Evolutionary conservation across 2,113 vertebrate genomes (phyloP).

Genomic region (Hemichromis elongatus): DNA sequence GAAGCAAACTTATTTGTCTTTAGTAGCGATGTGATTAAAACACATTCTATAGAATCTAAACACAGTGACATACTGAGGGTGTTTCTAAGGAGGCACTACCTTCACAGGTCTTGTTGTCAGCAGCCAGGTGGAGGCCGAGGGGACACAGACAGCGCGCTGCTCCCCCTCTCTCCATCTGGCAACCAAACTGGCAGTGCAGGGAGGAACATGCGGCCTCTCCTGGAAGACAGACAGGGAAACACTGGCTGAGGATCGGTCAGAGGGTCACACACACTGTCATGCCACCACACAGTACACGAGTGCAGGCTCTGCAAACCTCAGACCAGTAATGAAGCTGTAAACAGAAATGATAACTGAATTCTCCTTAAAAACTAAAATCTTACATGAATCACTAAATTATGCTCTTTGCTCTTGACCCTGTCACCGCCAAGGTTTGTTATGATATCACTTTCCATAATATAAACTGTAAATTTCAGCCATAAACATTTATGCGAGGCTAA

Average conservation of each 20-base stretch:
- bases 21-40: neutral
- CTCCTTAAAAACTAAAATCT: neutral
- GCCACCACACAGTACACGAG: neutral
- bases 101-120: conserved; percentile 69
- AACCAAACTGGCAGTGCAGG: conserved; percentile 64
- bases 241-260: conserved; percentile 20
- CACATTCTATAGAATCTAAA: neutral
- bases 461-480: conserved; percentile 10
- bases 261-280: neutral
- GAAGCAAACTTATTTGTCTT: neutral
- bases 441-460: conserved; percentile 19
- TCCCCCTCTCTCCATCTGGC: conserved; percentile 56
- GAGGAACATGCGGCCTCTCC: conserved; percentile 54
- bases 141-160: conserved; percentile 57
- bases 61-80: neutral
- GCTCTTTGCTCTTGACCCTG: neutral
- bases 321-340: neutral
- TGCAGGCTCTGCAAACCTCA: neutral
- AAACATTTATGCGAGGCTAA: conserved; percentile 24
- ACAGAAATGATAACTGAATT: neutral
- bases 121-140: conserved; percentile 60
- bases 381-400: neutral
- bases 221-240: conserved; percentile 50
- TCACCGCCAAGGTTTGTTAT: neutral
- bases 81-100: conserved; percentile 44